phyloP scores from a whole-genome alignment of 2,888 invertebrate genomes.

The Drosophila subquinaria region DNA sequence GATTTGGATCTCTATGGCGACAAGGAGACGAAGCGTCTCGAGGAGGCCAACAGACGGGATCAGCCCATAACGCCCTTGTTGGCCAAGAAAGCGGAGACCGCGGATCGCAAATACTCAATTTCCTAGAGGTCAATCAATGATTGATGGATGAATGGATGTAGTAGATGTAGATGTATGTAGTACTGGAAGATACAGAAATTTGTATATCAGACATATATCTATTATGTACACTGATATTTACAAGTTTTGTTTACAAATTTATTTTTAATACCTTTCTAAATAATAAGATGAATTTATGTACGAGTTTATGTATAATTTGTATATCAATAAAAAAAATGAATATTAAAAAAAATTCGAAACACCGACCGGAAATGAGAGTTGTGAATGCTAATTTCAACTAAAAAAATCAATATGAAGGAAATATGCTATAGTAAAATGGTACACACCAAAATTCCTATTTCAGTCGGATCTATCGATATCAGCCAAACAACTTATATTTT shows the following conservation, averaged over 20 bases:
- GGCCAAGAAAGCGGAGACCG: conserved; percentile 54
- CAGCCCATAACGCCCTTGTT: conserved; percentile 81
- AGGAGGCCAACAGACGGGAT: conserved; percentile 65
- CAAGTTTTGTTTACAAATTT: conserved; percentile 32
- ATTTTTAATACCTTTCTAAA: conserved; percentile 38
- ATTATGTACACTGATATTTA: not conserved
- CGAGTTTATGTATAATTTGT: conserved; percentile 18
- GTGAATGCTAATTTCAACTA: too few relatives aligned
- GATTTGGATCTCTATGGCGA: conserved; percentile 88
- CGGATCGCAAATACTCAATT: conserved; percentile 27
- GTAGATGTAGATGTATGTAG: conserved; percentile 14
- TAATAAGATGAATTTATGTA: conserved; percentile 54
- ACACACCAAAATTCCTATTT: too few relatives aligned
- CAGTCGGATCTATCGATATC: too few relatives aligned
- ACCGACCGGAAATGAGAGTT: too few relatives aligned
- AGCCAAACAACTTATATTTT: too few relatives aligned
- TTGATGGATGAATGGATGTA: not conserved
- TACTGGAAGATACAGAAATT: conserved; percentile 18
- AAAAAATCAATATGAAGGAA: too few relatives aligned
- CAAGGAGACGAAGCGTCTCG: conserved; percentile 74
- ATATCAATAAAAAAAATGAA: conserved; percentile 13
- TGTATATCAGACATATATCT: not conserved
- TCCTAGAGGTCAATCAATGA: not conserved
- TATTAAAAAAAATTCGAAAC: conserved; percentile 10
- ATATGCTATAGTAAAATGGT: too few relatives aligned